Base-by-base conservation (phyloP, 2,113 vertebrate species). In the Nipponia nippon region DNA sequence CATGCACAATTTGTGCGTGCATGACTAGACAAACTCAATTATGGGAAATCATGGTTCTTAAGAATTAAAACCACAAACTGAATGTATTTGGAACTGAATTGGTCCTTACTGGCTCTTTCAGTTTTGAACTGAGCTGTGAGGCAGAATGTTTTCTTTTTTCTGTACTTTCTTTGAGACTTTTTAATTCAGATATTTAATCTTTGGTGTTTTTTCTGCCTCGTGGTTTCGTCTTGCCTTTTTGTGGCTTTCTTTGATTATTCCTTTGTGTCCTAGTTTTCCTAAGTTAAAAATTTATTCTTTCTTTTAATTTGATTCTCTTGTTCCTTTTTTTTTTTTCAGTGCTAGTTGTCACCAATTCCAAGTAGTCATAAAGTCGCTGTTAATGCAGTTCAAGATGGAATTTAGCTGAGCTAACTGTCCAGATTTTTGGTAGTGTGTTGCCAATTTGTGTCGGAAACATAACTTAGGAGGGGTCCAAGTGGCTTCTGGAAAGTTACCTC, bases 211-310 rank as follows among this genome's bases (percentile, higher is more conserved):
- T 79, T 63, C 62, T 93, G 61, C 78, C 14, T 83, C 9, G 10
- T 89, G 50, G 53, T 63, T 96, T 91, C 0, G 0, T 75, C 70
- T 91, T 91, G 50, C 53, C 34, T 94, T 91, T 89, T 92, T 82
- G 40, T 79, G 65, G 65, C 69, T 96, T 91, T 38, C 56, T 95
- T 93, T 96, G 81, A 77, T 97, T 95, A 94, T 91, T 93, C 46
- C 46, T 91, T 85, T 90, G 55, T 91, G 82, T 72, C 71, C 91
- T 80, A 83, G 34, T 94, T 96, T 90, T 93, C 65, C 52, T 81
- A 63, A 93, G 63, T 83, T 67, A 82, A 87, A 96, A 89, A 87
- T 75, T 1, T 36, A 70, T 67, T 87, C 26, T 81, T 90, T 89
- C 19, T 86, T 94, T 76, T 82, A 36, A 87, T 80, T 91, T 87